Evolutionary conservation across 37 sponge, comb jelly and placozoan species (phyloP), one percentile per base, ranked within the genome.

Genomic region (Cliona cf. orientalis): DNA sequence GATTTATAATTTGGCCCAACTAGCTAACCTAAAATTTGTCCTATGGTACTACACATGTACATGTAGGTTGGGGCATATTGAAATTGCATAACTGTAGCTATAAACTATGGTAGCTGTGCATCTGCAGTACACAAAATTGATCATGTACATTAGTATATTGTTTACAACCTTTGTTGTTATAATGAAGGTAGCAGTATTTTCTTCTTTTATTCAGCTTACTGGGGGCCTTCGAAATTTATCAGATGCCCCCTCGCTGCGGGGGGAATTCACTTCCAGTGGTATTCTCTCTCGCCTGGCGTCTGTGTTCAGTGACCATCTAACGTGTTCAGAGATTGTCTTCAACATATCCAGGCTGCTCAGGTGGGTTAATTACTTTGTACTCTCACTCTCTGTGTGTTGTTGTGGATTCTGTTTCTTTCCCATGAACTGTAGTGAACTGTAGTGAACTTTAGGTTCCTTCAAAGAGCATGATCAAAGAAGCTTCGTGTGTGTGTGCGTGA

Each of bases 281-380:
- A 31, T 92, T 22, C 28, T 88, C 36, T 66, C 85, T 19, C 49
- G 32, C 19, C 78, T 93, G 34, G 74, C 75, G 22, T 26, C 42
- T 3, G 63, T 82, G 7, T 66, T 92, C 42, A 37, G 22, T 7
- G 31, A 40, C 44, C 78, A 88, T 66, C 44, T 68, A 28, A 9
- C 64, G 9, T 46, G 80, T 46, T 34, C 49, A 5, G 89, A 84
- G n/a, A 69, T 92, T 28, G 73, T 84, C 63, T 92, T 92, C 80
- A 88, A 87, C 68, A 80, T 88, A 25, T 75, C 89, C 4, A 74
- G 93, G 66, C 53, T 88, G 29, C 60, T 92, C 44, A 91, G 88
- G 92, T 91, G 23, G 4, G 33, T 31, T 33, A 25, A 67, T 32
- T 17, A 67, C 38, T 33, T 67, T 33, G 33, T 6, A 36, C 39